Base-by-base conservation (phyloP, 2,888 invertebrate species). In the Lithophane semibrunnea region DNA sequence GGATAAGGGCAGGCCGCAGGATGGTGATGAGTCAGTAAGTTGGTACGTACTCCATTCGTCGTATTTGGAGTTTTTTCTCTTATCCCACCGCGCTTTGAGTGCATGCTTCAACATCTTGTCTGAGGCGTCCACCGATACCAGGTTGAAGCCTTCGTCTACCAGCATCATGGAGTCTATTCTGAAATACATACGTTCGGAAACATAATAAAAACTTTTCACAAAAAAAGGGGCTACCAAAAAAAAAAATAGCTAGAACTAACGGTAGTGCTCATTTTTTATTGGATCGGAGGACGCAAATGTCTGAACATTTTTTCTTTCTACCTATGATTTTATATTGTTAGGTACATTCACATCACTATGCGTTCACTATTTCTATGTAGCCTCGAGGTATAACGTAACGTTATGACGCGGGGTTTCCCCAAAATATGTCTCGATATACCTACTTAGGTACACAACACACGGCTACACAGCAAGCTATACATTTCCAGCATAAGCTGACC, bases 51-150 rank as follows among this genome's bases (percentile, higher is more conserved):
- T 97, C 99, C 99, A 99, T 74, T 98, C 97, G 90, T 99, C 98
- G 90, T 98, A 99, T 69, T 97, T 97, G 0, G 96, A 89, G 90
- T 99, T 98, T 90, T 98, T 98, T 83, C 99, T 97, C 70, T 98
- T 97, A 73, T 98, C 97, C 99, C 99, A 99, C 71, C 99, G 97
- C 42, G 98, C 97, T 91, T 98, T 98, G 58, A 99, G 95, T 0
- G 99, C 99, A 92, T 98, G 98, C 91, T 99, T 99, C 89, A 99
- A 93, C 99, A 99, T 99, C 95, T 99, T 99, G 92, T 99, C 99
- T 0, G 99, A 99, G 0, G 99, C 99, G 94, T 99, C 99, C 8
- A 98, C 98, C 0, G 99, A 99, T 3, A 98, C 98, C 52, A 99
- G 98, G 82, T 98, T 97, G 93, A 99, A 99, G 0, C 99, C 99